Base-by-base conservation (phyloP, 2,797 vertebrate species). In the Enteromius thamalakanensis region DNA sequence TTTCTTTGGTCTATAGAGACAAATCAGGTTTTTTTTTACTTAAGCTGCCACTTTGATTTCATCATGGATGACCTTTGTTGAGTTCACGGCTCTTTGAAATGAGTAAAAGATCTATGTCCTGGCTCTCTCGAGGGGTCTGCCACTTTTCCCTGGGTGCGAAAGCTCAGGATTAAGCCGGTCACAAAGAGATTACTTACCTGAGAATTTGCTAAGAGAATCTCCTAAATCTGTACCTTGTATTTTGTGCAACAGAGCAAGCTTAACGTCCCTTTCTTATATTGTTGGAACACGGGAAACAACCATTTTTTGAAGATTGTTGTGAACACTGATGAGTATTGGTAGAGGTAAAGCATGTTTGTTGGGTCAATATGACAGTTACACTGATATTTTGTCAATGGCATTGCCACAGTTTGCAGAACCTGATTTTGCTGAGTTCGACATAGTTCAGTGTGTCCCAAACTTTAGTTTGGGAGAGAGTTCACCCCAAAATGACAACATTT, bases 1-100 rank as follows among this genome's bases (percentile, higher is more conserved):
- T 89, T 89, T 90, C 89, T 89, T 84, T 84, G 37, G 90, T 91
- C 92, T 92, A 90, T 92, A 93, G 93, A 92, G 90, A 92, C 91
- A 96, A 96, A 95, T 93, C 91, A 92, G 93, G 93, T 90, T 94
- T 87, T 90, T 90, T 93, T 89, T 93, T 93, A 94, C 95, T 93
- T 94, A 93, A 96, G 94, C 97, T 98, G 97, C 96, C 97, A 97
- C 96, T 97, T 97, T 96, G 96, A 98, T 98, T 98, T 95, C 96
- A 97, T 98, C 97, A 97, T 92, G 94, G 94, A 94, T 94, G 96
- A 95, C 94, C 94, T 95, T 96, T 95, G 94, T 96, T 95, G 95
- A 96, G 96, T 97, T 97, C 96, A 97, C 95, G 95, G 94, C 95
- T 95, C 96, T 96, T 97, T 97, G 96, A 97, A 97, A 97, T 92